These are phyloP conservation scores for Xenentodon cancila DNA, from an alignment of 2,797 vertebrate genomes.

Conservation along the genomic window DNA sequence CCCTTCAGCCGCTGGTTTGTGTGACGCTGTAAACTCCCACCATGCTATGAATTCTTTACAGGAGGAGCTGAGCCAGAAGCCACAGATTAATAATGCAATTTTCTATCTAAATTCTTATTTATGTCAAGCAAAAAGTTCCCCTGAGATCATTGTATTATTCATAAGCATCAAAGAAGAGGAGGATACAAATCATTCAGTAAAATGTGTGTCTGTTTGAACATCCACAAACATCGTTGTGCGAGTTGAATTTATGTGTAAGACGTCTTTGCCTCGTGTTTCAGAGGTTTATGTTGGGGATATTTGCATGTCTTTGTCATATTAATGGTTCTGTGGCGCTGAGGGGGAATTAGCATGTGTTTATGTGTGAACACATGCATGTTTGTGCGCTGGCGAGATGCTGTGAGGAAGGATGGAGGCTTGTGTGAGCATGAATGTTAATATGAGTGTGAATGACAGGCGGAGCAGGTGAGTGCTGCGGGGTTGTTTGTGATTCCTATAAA, in stretches of 20 bases:
- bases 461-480: no score
- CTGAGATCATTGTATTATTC: slow-evolving; percentile 77
- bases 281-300: slow-evolving; percentile 51
- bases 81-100: slow-evolving; percentile 80
- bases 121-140: slow-evolving; percentile 78
- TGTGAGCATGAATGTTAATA: slow-evolving; percentile 73
- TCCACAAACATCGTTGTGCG: slow-evolving; percentile 22
- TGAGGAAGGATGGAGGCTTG: slow-evolving; percentile 50
- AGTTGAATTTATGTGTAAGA: slow-evolving; percentile 22
- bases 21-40: slow-evolving; percentile 21
- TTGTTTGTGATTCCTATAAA: no score
- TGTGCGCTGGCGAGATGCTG: slow-evolving; percentile 72
- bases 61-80: slow-evolving; percentile 50
- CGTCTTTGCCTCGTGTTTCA: slow-evolving; percentile 46
- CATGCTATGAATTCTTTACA: slow-evolving; percentile 61
- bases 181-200: slow-evolving; percentile 76
- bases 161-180: slow-evolving; percentile 66
- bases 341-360: slow-evolving; percentile 75
- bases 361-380: slow-evolving; percentile 66
- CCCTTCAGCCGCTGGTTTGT: slow-evolving; percentile 23
- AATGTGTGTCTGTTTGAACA: slow-evolving; percentile 53
- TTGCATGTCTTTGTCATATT: slow-evolving; percentile 50
- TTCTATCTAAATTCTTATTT: slow-evolving; percentile 81
- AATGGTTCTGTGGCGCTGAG: slow-evolving; percentile 5
- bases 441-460: slow-evolving; percentile 68